phyloP scores from a whole-genome alignment of 2,888 invertebrate species.

The Alloplasta piceator region DNA sequence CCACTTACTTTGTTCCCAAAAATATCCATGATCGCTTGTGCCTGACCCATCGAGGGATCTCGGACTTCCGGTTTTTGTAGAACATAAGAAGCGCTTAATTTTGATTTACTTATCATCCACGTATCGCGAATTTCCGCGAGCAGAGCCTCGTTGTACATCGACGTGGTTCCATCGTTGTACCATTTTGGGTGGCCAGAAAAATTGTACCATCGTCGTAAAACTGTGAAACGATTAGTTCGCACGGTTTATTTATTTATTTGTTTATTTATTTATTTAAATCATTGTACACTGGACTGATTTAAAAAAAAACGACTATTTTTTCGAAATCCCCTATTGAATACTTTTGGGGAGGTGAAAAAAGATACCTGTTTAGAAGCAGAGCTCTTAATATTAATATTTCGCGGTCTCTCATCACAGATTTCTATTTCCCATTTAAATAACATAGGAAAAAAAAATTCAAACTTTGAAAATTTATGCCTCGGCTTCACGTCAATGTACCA shows the following conservation, averaged over 20 bases:
- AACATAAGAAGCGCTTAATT: slow-evolving; percentile 68
- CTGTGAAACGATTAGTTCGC: slow-evolving; percentile 56
- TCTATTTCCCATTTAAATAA: too few relatives aligned
- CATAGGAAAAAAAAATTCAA: too few relatives aligned
- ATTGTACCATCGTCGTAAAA: slow-evolving; percentile 71
- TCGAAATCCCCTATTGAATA: background rate
- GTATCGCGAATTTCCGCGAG: slow-evolving; percentile 66
- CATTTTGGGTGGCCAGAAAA: slow-evolving; percentile 65
- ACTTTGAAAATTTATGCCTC: too few relatives aligned
- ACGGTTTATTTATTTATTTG: background rate
- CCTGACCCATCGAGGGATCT: slow-evolving; percentile 82
- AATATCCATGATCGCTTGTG: slow-evolving; percentile 78
- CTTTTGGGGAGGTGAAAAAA: background rate
- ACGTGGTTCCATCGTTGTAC: slow-evolving; percentile 70
- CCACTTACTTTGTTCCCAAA: slow-evolving; percentile 80
- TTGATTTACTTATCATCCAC: slow-evolving; percentile 70
- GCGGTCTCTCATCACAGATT: too few relatives aligned
- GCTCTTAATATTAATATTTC: too few relatives aligned
- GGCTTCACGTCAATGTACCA: too few relatives aligned
- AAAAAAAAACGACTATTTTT: background rate
- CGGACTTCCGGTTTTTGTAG: slow-evolving; percentile 72
- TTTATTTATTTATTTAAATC: too few relatives aligned
- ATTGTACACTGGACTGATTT: background rate
- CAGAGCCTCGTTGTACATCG: slow-evolving; percentile 58
- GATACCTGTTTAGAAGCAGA: too few relatives aligned